Percentiles rank a stretch among this genome's conserved stretches.
Conservation (phyloP, 2,113 vertebrate genomes). For the Elephas maximus region DNA sequence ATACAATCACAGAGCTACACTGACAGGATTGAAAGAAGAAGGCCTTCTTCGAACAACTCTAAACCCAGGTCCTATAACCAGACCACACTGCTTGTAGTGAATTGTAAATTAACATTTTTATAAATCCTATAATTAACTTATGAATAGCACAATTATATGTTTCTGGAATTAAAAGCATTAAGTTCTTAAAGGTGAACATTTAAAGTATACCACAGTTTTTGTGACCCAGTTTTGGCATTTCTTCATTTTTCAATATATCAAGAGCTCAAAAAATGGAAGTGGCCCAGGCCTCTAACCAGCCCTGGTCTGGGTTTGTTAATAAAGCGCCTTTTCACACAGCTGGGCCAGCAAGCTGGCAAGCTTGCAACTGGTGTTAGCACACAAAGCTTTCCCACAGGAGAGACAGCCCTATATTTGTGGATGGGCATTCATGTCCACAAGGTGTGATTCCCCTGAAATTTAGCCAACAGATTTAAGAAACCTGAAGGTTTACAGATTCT, state of each 20-base stretch:
- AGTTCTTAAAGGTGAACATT: slow-evolving; percentile 74
- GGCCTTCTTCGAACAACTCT: neutral
- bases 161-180: slow-evolving; percentile 73
- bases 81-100: slow-evolving; percentile 71
- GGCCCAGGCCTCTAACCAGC: slow-evolving; percentile 14
- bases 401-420: neutral
- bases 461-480: slow-evolving; percentile 2
- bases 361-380: rapidly evolving
- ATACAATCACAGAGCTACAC: neutral
- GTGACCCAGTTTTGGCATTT: slow-evolving; percentile 65
- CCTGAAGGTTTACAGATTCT: neutral
- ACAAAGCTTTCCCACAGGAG: neutral
- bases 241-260: slow-evolving; percentile 60
- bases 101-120: slow-evolving; percentile 73
- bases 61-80: neutral
- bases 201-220: slow-evolving; percentile 75
- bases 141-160: slow-evolving; percentile 73
- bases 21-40: neutral
- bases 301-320: slow-evolving; percentile 10
- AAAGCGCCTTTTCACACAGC: slow-evolving; percentile 43
- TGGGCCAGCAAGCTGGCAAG: neutral
- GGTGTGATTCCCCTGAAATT: neutral
- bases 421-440: neutral
- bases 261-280: slow-evolving; percentile 69
- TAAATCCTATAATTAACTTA: slow-evolving; percentile 78